Base-by-base conservation (phyloP, 1,140 invertebrate species). In the Hycleus cichorii region DNA sequence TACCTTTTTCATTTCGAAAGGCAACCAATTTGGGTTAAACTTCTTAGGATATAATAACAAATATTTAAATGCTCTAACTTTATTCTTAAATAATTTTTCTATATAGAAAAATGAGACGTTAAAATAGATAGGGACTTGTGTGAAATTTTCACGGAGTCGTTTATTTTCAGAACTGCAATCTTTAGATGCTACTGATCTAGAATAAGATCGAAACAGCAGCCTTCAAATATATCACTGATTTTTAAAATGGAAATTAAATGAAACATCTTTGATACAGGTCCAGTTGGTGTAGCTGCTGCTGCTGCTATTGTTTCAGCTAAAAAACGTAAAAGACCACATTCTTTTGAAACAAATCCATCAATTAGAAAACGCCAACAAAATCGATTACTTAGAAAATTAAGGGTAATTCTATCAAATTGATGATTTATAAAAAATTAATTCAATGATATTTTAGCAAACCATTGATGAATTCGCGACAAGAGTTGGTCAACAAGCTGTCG, bases 261-360 rank as follows among this genome's bases (percentile, higher is more conserved):
- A 49, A 32, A 7, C 11, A 39, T 77, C 71, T 32, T 66, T 72
- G 24, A 56, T 60, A 39, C 58, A 94, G 91, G 93, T 56, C 93
- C 95, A 0, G 89, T 97, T 56, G 95, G 95, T 24, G 93, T 98
- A 71, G 95, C 95, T 8, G 95, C 95, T 12, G 95, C 95, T 3
- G 95, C 95, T 26, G 95, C 95, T 10, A 97, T 98, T 65, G 91
- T 93, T 5, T 95, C 94, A 10, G 91, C 93, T 0, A 97, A 96
- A 73, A 97, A 97, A 71, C 81, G 94, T 61, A 96, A 96, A 79
- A 78, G 94, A 67, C 93, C 93, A 38, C 94, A 97, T 77, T 91
- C 91, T 67, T 98, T 98, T 77, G 95, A 98, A 79, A 97, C 95
- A 49, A 97, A 98, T 82, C 95, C 95, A 4, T 97, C 94, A 42